Evolutionary conservation across 2,113 vertebrate genomes (phyloP).

Genomic region (Motacilla alba): DNA sequence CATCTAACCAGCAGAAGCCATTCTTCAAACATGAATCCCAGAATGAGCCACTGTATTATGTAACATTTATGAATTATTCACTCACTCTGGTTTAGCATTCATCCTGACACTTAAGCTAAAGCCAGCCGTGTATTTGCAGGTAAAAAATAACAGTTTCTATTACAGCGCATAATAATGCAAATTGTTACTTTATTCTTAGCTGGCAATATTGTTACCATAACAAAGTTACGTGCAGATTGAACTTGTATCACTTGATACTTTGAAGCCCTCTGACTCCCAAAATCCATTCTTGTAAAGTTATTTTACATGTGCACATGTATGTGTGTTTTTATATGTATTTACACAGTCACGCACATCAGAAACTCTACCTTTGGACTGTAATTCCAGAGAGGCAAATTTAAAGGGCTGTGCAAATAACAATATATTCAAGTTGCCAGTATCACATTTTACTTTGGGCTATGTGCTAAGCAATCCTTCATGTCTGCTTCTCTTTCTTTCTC

Average conservation of each 20-base stretch:
- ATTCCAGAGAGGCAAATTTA: background rate
- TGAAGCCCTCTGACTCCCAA: background rate
- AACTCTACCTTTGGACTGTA: background rate
- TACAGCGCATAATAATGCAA: background rate
- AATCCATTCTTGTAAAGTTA: background rate
- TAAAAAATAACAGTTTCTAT: slow-evolving; percentile 9
- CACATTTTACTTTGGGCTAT: background rate
- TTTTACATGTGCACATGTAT: background rate
- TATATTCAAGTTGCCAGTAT: background rate
- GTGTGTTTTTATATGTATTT: background rate
- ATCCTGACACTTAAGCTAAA: background rate
- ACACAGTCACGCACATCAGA: background rate
- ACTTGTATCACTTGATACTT: background rate
- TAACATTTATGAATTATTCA: slow-evolving; percentile 49
- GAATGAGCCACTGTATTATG: slow-evolving; percentile 33
- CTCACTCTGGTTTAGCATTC: slow-evolving; percentile 24
- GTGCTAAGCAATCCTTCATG: background rate
- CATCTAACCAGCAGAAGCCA: background rate
- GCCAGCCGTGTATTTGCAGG: background rate
- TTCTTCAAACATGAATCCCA: slow-evolving; percentile 22
- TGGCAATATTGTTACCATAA: background rate
- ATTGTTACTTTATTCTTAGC: slow-evolving; percentile 5
- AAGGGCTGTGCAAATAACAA: background rate
- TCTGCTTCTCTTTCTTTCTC: background rate
- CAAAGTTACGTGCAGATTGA: background rate